A percentile compares a stretch with the other conserved stretches of the same genome.
phyloP scores from a whole-genome alignment of 2,797 vertebrate genomes.

The Betta splendens region DNA sequence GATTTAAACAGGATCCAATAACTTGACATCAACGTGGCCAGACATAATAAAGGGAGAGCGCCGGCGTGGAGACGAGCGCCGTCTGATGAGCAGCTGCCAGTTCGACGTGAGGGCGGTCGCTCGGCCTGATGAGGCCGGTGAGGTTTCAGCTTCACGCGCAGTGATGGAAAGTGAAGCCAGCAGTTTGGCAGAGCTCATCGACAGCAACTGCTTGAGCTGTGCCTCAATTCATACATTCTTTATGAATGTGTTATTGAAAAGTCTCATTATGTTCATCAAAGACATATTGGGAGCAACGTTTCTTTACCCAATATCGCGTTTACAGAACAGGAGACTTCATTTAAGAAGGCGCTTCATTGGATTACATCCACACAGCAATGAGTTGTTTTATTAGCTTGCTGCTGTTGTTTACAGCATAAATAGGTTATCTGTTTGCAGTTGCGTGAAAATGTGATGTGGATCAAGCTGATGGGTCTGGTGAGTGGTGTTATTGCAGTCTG shows the following conservation, averaged over 20 bases:
- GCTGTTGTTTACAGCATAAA: slow-evolving; percentile 77
- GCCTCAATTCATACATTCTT: slow-evolving; percentile 80
- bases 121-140: slow-evolving; percentile 36
- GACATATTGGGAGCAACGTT: slow-evolving; percentile 69
- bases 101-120: slow-evolving; percentile 56
- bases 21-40: slow-evolving; percentile 6
- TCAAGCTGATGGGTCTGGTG: slow-evolving; percentile 80
- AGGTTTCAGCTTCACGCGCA: slow-evolving; percentile 20
- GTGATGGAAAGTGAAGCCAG: slow-evolving; percentile 62
- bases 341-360: slow-evolving; percentile 71
- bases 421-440: slow-evolving; percentile 73
- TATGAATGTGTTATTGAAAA: slow-evolving; percentile 82
- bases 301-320: slow-evolving; percentile 67
- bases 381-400: slow-evolving; percentile 74
- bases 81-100: slow-evolving; percentile 52
- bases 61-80: slow-evolving; percentile 54
- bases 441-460: slow-evolving; percentile 74
- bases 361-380: slow-evolving; percentile 75
- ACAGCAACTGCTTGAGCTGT: slow-evolving; percentile 23
- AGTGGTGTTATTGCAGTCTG: slow-evolving; percentile 80
- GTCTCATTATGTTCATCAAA: slow-evolving; percentile 76
- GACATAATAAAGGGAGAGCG: slow-evolving; percentile 44
- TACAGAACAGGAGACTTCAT: slow-evolving; percentile 58
- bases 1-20: slow-evolving; percentile 35
- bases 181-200: slow-evolving; percentile 44